These are phyloP conservation scores for Mormyrus lacerda DNA, from an alignment of 2,113 vertebrate species.

Conservation along the genomic window DNA sequence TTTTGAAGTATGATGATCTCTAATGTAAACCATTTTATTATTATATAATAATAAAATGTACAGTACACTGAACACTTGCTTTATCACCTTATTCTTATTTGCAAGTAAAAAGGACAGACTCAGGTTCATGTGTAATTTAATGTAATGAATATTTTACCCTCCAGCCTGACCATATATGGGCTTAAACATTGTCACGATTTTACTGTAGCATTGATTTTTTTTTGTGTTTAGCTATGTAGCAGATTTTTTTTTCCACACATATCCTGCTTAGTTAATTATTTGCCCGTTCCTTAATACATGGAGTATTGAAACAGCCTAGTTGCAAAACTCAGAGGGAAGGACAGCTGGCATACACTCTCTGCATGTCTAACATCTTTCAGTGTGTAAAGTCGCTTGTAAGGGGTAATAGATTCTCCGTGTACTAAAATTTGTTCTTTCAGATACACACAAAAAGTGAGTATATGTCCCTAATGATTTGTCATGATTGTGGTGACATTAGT, in stretches of 20 bases:
- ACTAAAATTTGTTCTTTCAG: background rate
- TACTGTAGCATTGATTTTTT: background rate
- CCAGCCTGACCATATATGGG: background rate
- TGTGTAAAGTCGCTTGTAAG: background rate
- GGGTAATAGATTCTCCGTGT: background rate
- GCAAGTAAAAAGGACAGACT: background rate
- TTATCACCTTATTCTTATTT: background rate
- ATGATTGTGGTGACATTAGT: background rate
- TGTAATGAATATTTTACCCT: background rate
- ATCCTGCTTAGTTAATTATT: background rate
- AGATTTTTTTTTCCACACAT: background rate
- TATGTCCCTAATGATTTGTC: background rate
- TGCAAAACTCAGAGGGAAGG: background rate
- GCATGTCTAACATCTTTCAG: background rate
- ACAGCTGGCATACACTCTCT: background rate
- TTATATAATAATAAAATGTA: constrained; percentile 10
- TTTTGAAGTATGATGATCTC: background rate
- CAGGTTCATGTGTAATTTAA: background rate
- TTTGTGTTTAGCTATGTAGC: background rate
- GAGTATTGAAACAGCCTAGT: background rate
- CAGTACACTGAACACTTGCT: background rate
- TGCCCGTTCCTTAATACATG: background rate
- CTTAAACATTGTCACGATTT: background rate
- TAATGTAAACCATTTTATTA: constrained; percentile 17
- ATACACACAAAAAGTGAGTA: background rate